Conservation (phyloP, 2,888 invertebrate genomes). For the Oligia latruncula region DNA sequence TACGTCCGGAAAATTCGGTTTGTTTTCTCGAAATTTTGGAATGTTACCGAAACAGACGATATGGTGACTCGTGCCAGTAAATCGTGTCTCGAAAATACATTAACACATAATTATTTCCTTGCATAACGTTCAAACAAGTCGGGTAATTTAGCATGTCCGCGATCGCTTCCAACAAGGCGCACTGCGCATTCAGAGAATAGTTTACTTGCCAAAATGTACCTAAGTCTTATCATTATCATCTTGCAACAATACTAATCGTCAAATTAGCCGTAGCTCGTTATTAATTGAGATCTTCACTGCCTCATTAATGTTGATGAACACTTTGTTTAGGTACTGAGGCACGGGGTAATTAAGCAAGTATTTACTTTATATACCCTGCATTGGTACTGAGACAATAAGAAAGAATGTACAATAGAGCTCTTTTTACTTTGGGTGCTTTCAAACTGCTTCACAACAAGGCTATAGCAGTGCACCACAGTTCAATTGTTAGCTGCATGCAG, state of each 20-base stretch:
- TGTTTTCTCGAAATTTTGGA: slow-evolving; percentile 30
- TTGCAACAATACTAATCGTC: slow-evolving; percentile 40
- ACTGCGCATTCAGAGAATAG: slow-evolving; percentile 20
- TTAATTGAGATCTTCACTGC: slow-evolving; percentile 35
- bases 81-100: slow-evolving; percentile 50
- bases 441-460: not conserved
- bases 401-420: not conserved
- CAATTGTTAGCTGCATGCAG: slow-evolving; percentile 6
- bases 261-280: slow-evolving; percentile 40
- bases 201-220: slow-evolving; percentile 46
- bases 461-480: not conserved
- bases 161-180: slow-evolving; percentile 10
- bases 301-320: slow-evolving; percentile 54
- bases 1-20: not conserved
- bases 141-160: slow-evolving; percentile 11
- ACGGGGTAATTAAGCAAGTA: slow-evolving; percentile 16
- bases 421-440: not conserved
- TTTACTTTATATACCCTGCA: slow-evolving; percentile 13
- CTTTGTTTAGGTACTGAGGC: slow-evolving; percentile 39
- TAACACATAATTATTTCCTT: slow-evolving; percentile 37
- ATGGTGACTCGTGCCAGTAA: slow-evolving; percentile 40
- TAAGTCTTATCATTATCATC: slow-evolving; percentile 27
- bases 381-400: not conserved
- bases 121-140: slow-evolving; percentile 24
- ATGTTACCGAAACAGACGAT: slow-evolving; percentile 24